Base-by-base conservation (phyloP, 2,113 vertebrate genomes). In the Sapajus apella region DNA sequence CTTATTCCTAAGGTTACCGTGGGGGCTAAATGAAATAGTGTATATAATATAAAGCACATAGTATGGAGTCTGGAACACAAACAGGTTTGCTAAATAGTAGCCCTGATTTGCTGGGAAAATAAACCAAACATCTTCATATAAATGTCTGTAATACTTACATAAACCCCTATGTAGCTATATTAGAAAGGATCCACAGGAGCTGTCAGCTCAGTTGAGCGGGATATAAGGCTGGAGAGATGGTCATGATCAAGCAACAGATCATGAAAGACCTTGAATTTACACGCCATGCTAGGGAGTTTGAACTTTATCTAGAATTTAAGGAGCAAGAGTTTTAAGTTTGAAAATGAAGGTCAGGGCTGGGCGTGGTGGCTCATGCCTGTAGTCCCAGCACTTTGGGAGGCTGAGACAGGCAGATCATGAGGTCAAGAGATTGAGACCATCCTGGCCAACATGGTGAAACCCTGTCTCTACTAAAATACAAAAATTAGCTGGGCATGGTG, bases 81-180 rank as follows among this genome's bases (percentile, higher is more conserved):
- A 73, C 47, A 95, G 55, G 21, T 45, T 85, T 52, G 77, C 25
- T 91, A 93, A 96, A 58, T 80, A 73, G 37, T 83, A 96, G 55
- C 68, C 82, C 66, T 88, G 87, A 90, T 82, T 94, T 89, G 21
- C 55, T 92, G 68, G n/a, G 37, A 87, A 92, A 89, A 77, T 87
- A 66, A 96, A 64, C 70, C 79, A 79, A 87, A 35, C 25, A 61
- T 92, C 58, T 79, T 50, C 45, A 66, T 50, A 47, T 64, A 79
- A 87, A 35, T 20, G 40, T 92, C 45, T 80, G 5, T 21, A 20
- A 75, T 93, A 90, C 5, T 87, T 80, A 68, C 25, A 81, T 52
- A 80, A 88, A 68, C 47, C 61, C 47, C 30, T 61, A 3, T 52
- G 7, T 35, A 50, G 43, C 13, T 79, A 0, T 92, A 35, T 72